A percentile compares a stretch with the other conserved stretches of the same genome.
These are phyloP conservation scores for Drosophila miranda DNA, from an alignment of 1,140 invertebrate genomes.

Conservation along the genomic window DNA sequence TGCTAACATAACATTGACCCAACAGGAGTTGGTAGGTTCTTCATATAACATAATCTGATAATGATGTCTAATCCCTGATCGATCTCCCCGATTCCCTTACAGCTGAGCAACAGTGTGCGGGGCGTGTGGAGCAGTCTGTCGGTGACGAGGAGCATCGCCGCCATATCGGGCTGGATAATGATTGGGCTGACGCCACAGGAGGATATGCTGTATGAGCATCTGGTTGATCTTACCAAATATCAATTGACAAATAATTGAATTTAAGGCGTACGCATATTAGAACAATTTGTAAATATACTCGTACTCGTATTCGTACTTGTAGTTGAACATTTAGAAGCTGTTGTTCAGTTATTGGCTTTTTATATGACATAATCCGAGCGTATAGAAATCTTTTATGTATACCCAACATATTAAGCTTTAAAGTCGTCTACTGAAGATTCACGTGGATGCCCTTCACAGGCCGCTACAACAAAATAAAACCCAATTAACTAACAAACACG, in stretches of 20 bases:
- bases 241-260: conserved; percentile 82
- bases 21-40: conserved; percentile 72
- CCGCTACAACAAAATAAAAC: conserved; percentile 66
- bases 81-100: neutral
- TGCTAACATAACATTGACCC: conserved; percentile 73
- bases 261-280: conserved; percentile 43
- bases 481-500: conserved; percentile 26
- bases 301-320: conserved; percentile 20
- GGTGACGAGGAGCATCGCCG: conserved; percentile 78
- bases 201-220: conserved; percentile 80
- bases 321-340: conserved; percentile 62
- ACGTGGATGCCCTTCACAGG: conserved; percentile 73
- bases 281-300: conserved; percentile 38
- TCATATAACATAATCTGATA: no score
- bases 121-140: conserved; percentile 80
- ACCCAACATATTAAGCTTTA: conserved; percentile 67
- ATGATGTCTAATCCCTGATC: no score
- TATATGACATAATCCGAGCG: conserved; percentile 67
- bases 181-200: conserved; percentile 78
- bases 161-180: conserved; percentile 81
- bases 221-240: conserved; percentile 80
- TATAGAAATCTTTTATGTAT: conserved; percentile 50
- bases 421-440: conserved; percentile 42
- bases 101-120: conserved; percentile 73
- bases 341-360: conserved; percentile 76